Base-by-base conservation (phyloP, 2,113 vertebrate genomes). In the Channa argus region DNA sequence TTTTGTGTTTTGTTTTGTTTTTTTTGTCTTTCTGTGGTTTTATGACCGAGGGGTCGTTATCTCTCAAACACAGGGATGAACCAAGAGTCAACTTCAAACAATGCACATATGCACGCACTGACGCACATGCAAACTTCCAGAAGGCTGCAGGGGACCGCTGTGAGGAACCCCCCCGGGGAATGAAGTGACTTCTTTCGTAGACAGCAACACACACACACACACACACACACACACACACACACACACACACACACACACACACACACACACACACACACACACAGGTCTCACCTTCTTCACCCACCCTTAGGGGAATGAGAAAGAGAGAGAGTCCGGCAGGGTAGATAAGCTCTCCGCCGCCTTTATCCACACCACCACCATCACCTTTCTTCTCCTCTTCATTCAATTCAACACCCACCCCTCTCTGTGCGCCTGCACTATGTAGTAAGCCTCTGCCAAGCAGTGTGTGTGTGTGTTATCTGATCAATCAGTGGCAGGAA, bases 131-230 rank as follows among this genome's bases (percentile, higher is more conserved):
- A 77, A 68, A 88, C 86, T 87, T 83, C 80, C 83, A 83, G 78
- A 74, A 77, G 87, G 84, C 83, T 77, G 3, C 79, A 56, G 60
- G 77, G 77, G 80, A 77, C 56, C 47, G 83, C 77, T 67, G 71
- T 43, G 51, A 74, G 83, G 74, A 74, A 73, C 79, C 77, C 72
- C 68, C 3, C 39, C 4, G 4, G 3, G 77, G 87, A 89, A 59
- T 77, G 79, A 67, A n/a, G 67, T 90, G 89, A 90, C 91, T 91
- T 91, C 86, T 92, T 90, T 93, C 90, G 90, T 70, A 70, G 75
- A 68, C 46, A 6, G 84, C 82, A 80, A 83, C 86, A 87, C 88
- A 90, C 89, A 24, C 24, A 24, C 24, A 24, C 24, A 24, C 24
- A 24, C 24, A 24, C 24, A 24, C 24, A 24, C 24, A 24, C 24